Conservation (phyloP, 2,888 invertebrate species). For the Gonocerus acuteangulatus region DNA sequence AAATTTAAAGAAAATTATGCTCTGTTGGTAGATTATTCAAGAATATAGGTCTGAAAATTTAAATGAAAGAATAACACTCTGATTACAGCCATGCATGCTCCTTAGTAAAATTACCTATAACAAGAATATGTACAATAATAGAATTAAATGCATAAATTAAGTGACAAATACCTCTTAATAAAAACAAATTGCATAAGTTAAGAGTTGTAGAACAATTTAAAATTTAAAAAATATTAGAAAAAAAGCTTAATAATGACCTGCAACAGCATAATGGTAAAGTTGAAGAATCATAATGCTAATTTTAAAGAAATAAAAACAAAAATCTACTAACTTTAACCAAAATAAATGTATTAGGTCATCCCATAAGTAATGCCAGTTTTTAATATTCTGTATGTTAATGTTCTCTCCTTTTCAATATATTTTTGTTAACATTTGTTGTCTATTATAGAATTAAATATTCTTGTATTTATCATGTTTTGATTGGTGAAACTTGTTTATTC, state of each 20-base stretch:
- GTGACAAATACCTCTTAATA: no score
- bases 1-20: slow-evolving; percentile 17
- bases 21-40: slow-evolving; percentile 23
- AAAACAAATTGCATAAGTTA: neutral
- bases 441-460: no score
- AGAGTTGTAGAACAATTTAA: neutral
- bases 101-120: neutral
- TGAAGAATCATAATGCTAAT: neutral
- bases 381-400: no score
- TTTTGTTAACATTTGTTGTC: no score
- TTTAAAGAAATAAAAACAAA: no score
- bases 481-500: no score
- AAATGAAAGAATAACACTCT: neutral
- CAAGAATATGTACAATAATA: neutral
- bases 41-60: neutral
- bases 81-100: neutral
- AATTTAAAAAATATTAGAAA: neutral
- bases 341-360: no score
- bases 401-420: no score
- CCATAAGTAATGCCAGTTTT: no score
- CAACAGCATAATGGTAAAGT: neutral
- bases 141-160: neutral
- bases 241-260: neutral
- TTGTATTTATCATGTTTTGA: no score
- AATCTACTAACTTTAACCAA: no score